These are phyloP conservation scores for Agrochola litura DNA, from an alignment of 2,888 invertebrate genomes.

Conservation along the genomic window DNA sequence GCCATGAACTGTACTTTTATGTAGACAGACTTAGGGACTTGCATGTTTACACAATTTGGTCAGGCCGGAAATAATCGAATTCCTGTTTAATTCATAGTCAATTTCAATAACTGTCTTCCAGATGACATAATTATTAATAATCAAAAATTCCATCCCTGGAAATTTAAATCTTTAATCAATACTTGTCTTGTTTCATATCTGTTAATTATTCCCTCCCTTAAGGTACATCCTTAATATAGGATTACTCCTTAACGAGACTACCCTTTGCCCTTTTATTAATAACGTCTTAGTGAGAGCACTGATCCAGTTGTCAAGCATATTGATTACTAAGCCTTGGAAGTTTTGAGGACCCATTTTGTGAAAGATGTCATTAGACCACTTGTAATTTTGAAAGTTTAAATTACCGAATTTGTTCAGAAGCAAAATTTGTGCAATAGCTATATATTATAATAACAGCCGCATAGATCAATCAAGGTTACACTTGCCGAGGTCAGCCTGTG, in stretches of 20 bases:
- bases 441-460: too few species aligned
- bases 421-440: too few species aligned
- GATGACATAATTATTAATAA: background rate
- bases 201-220: constrained; percentile 28
- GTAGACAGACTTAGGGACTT: background rate
- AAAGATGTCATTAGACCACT: background rate
- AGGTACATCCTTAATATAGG: background rate
- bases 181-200: constrained; percentile 7
- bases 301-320: constrained; percentile 42
- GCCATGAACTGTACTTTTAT: background rate
- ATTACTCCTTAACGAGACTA: constrained; percentile 35
- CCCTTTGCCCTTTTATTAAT: constrained; percentile 54
- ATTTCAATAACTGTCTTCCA: background rate
- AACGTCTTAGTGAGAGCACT: constrained; percentile 22
- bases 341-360: background rate
- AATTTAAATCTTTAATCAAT: background rate
- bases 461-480: too few species aligned
- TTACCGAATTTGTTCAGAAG: too few species aligned
- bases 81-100: too few species aligned
- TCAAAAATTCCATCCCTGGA: background rate
- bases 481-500: too few species aligned
- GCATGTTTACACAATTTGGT: too few species aligned
- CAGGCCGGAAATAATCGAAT: background rate
- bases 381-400: too few species aligned
- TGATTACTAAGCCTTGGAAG: constrained; percentile 18